phyloP scores from a whole-genome alignment of 2,888 invertebrate genomes.

The Apodemia mormo region DNA sequence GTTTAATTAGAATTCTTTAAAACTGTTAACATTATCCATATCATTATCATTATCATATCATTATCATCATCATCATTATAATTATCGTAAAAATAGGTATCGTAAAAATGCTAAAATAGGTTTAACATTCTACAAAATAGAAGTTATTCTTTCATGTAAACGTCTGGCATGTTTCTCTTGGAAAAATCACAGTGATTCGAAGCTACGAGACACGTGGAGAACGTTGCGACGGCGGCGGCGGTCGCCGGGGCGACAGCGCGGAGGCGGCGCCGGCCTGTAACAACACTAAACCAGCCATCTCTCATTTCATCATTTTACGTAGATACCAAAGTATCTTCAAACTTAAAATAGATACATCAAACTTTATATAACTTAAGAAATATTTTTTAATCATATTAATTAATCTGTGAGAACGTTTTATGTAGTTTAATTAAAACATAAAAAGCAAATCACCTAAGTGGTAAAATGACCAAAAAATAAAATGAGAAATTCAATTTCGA shows the following conservation, averaged over 20 bases:
- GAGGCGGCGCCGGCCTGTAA: conserved; percentile 50
- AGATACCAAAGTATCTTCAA: conserved; percentile 3
- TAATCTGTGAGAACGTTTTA: background rate
- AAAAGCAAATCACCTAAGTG: background rate
- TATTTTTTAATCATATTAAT: background rate
- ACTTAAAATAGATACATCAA: background rate
- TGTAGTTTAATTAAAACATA: background rate
- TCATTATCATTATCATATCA: too few species aligned
- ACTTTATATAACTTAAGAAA: background rate
- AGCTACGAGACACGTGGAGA: conserved; percentile 43
- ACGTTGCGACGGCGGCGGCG: conserved; percentile 56
- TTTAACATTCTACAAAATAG: background rate
- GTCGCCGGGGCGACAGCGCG: conserved; percentile 64
- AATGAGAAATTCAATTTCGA: background rate
- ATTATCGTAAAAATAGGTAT: too few species aligned
- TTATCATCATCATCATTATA: too few species aligned
- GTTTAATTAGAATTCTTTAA: too few species aligned
- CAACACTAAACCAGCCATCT: conserved; percentile 37
- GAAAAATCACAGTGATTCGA: conserved; percentile 38
- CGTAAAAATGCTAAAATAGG: too few species aligned
- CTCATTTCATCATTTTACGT: conserved; percentile 37
- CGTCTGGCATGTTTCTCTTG: conserved; percentile 14
- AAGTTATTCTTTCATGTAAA: conserved; percentile 2
- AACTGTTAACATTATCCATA: too few species aligned
- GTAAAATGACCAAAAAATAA: background rate